phyloP scores from a whole-genome alignment of 2,113 vertebrate species.

The Hippocampus barbouri region DNA sequence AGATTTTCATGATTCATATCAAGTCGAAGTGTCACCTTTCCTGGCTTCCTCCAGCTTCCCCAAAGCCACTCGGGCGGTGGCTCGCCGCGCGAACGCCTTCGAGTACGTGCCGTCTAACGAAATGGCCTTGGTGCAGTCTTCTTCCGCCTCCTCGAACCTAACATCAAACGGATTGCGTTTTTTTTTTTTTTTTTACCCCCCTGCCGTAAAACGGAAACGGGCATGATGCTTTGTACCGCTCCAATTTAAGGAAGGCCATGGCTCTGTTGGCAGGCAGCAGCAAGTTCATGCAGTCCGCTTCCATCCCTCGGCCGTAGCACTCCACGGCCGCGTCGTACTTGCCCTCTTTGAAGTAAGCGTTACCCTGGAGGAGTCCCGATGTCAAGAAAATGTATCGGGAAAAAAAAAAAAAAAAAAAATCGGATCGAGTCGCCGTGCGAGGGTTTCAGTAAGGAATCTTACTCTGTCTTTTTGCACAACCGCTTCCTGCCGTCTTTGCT shows the following conservation, averaged over 20 bases:
- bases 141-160: constrained; percentile 88
- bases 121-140: constrained; percentile 85
- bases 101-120: constrained; percentile 83
- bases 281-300: constrained; percentile 84
- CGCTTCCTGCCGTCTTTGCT: constrained; percentile 83
- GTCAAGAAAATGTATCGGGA: no score
- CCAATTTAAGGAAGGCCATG: constrained; percentile 90
- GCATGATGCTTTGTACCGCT: constrained; percentile 71
- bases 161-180: no score
- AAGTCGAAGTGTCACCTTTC: constrained; percentile 72
- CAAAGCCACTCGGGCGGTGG: constrained; percentile 82
- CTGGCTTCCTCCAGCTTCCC: constrained; percentile 82
- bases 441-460: constrained; percentile 17
- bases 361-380: constrained; percentile 73
- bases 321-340: constrained; percentile 88
- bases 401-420: no score
- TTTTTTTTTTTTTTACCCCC: neutral
- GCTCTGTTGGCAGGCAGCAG: constrained; percentile 95
- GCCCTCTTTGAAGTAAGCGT: constrained; percentile 94
- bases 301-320: constrained; percentile 86
- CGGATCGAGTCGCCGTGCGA: no score
- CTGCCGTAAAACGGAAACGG: neutral
- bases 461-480: constrained; percentile 89
- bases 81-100: constrained; percentile 93
- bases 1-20: no score